phyloP scores from a whole-genome alignment of 2,888 invertebrate genomes.

The Podotricha telesiphe region DNA sequence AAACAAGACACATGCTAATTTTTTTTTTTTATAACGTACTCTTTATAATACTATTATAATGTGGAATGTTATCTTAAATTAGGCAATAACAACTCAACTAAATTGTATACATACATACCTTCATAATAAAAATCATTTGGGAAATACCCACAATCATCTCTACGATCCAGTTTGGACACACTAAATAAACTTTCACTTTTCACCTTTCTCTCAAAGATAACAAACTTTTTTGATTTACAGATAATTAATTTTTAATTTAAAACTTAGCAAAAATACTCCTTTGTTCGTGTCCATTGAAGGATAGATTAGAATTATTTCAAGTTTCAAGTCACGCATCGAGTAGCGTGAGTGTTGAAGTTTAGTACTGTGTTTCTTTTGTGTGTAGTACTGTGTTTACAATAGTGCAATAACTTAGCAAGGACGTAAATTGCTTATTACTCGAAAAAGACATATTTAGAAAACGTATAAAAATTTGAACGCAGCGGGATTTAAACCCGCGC shows the following conservation, averaged over 20 bases:
- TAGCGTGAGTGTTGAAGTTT: slow-evolving; percentile 1
- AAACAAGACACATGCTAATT: too few relatives aligned
- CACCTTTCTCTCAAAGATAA: slow-evolving; percentile 16
- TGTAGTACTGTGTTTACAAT: too few relatives aligned
- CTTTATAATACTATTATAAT: too few relatives aligned
- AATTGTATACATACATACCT: slow-evolving; percentile 25
- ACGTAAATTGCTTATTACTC: too few relatives aligned
- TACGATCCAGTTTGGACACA: slow-evolving; percentile 33
- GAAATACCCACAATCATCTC: slow-evolving; percentile 9
- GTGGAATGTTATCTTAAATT: too few relatives aligned
- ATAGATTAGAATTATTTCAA: slow-evolving; percentile 66
- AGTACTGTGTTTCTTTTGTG: slow-evolving; percentile 54
- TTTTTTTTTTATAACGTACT: too few relatives aligned
- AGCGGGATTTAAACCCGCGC: too few relatives aligned
- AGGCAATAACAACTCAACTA: too few relatives aligned
- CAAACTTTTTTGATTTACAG: background rate
- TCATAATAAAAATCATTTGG: slow-evolving; percentile 19
- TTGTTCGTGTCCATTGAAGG: slow-evolving; percentile 52
- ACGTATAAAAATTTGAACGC: too few relatives aligned
- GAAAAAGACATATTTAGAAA: too few relatives aligned
- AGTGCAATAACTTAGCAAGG: slow-evolving; percentile 18
- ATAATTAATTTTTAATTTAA: background rate
- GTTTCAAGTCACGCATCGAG: slow-evolving; percentile 69
- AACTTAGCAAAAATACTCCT: slow-evolving; percentile 30
- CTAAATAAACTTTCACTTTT: slow-evolving; percentile 19